These are phyloP conservation scores for Lamellibrachia columna DNA, from an alignment of 2,888 invertebrate genomes.

Conservation along the genomic window DNA sequence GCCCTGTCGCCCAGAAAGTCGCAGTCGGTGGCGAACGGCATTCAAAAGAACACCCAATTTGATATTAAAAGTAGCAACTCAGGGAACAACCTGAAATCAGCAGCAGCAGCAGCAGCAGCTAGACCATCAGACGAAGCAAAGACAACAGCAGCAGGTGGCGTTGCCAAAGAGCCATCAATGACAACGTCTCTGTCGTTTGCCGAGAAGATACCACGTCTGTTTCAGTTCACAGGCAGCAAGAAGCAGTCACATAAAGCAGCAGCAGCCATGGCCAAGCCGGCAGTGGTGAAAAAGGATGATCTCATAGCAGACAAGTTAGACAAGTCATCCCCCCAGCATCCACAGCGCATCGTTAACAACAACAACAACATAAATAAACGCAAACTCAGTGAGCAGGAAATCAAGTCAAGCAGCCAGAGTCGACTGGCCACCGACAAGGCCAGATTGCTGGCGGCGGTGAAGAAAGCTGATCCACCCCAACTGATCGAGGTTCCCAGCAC, in stretches of 20 bases:
- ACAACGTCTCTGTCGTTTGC: background rate
- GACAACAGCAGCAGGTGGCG: background rate
- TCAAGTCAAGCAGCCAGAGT: background rate
- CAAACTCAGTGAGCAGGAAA: background rate
- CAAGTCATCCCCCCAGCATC: background rate
- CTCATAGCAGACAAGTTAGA: slow-evolving; percentile 5
- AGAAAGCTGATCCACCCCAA: background rate
- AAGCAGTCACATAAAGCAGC: background rate
- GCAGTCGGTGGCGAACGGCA: background rate
- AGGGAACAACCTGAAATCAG: background rate
- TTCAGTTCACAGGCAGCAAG: slow-evolving; percentile 9
- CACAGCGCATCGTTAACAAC: slow-evolving; percentile 1
- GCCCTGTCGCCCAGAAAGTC: background rate
- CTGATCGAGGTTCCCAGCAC: slow-evolving; percentile 4
- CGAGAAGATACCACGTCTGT: background rate
- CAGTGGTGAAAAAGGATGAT: background rate
- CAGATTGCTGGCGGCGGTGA: background rate
- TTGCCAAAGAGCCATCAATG: background rate
- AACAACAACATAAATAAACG: background rate
- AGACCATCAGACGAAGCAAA: background rate
- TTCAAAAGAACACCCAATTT: background rate
- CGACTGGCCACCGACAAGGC: background rate
- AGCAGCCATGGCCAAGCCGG: background rate
- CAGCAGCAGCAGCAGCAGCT: slow-evolving; percentile 2
- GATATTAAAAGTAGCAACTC: background rate